A percentile compares a stretch with the other conserved stretches of the same genome.
Evolutionary conservation across 2,113 vertebrate species (phyloP).

Genomic region (Callipepla squamata): DNA sequence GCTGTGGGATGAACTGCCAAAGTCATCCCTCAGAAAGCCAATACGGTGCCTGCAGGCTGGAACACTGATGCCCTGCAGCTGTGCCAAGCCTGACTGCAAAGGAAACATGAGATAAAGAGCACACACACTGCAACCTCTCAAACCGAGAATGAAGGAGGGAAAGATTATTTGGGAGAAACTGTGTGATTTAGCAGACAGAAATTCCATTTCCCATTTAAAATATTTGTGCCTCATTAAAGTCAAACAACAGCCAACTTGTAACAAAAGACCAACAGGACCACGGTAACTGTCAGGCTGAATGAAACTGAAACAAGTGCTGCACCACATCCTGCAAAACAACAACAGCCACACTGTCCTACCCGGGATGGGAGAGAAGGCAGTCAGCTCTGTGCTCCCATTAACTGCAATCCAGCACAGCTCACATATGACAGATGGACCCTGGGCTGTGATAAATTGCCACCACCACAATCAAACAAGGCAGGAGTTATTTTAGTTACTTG

Average conservation of each 20-base stretch:
- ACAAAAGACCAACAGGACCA: background rate
- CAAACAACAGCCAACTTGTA: background rate
- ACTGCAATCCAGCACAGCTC: background rate
- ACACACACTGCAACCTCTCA: background rate
- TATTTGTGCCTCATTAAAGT: background rate
- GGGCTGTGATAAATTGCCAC: background rate
- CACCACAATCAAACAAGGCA: background rate
- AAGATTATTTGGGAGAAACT: background rate
- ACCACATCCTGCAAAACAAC: background rate
- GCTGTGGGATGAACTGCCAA: background rate
- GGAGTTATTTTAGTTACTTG: background rate
- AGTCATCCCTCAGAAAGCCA: background rate
- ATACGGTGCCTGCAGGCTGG: background rate
- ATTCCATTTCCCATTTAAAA: background rate
- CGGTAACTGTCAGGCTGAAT: background rate
- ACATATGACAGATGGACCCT: background rate
- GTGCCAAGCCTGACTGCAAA: background rate
- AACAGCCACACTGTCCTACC: background rate
- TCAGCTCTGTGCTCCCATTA: background rate
- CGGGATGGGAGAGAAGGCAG: background rate
- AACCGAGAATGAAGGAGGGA: background rate
- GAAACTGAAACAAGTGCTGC: background rate
- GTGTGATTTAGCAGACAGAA: background rate
- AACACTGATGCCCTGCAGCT: background rate
- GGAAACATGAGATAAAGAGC: background rate